Evolutionary conservation across 2,888 invertebrate genomes (phyloP), one percentile per base, ranked within the genome.

Genomic region (Cheilosia grossa): DNA sequence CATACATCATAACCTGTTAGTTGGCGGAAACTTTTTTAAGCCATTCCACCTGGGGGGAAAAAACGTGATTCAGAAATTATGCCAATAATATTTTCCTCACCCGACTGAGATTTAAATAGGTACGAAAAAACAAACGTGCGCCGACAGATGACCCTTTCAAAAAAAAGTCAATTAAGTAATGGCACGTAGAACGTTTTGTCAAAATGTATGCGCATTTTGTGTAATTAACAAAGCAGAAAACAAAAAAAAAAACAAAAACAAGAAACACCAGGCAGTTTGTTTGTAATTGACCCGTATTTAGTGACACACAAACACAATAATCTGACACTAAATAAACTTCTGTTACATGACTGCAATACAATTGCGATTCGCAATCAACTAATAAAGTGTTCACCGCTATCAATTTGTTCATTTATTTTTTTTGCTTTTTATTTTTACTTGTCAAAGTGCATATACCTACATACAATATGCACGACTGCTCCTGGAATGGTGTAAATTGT

Each of bases 311-410:
- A 30, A 40, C 4, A 53, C 13, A 54, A 7, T 44, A 53, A 21
- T 42, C 27, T 54, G 42, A 54, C 27, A 67, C 54, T 27, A n/a
- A 51, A 24, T 66, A 17, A 40, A 66, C 53, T 27, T 13, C 19
- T 44, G 44, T 79, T 79, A 59, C 58, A 73, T 15, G 59, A 17
- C 49, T 44, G 10, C 51, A 51, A 59, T 73, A 72, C 72, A 59
- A 66, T 51, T 44, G 44, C 51, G 27, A 19, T 51, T 59, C 30
- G 17, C 79, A 66, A 73, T 73, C 27, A 73, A 33, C 19, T 49
- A 66, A 73, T 59, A 44, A 73, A 66, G 37, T 73, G 59, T 73
- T 66, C 51, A 58, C 70, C 49, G 77, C 58, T 78, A 64, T 64
- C 63, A 72, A 66, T 79, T 79, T 79, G 49, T 64, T 53, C 47